Conservation (phyloP, 2,113 vertebrate species). For the Gracilinanus agilis region DNA sequence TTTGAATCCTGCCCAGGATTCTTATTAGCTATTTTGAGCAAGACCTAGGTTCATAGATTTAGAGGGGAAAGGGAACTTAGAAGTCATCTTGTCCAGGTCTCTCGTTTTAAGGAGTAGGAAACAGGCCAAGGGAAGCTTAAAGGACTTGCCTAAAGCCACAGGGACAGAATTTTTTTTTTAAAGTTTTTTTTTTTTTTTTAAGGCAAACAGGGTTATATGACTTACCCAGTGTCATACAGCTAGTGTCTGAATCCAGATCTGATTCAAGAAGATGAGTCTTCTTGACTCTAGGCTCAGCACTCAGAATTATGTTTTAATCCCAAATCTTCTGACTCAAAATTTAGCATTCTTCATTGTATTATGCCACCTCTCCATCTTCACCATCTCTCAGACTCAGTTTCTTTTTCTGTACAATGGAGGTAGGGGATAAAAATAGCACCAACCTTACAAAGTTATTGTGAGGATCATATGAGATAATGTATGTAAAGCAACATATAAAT, state of each 20-base stretch:
- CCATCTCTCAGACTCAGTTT: neutral
- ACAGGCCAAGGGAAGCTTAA: neutral
- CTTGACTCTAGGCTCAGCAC: too few species aligned
- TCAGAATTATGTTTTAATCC: neutral
- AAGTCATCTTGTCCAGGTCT: neutral
- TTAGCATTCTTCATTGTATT: neutral
- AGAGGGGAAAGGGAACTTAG: neutral
- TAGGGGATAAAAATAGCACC: neutral
- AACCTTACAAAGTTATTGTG: neutral
- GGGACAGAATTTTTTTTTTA: too few species aligned
- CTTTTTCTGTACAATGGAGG: neutral
- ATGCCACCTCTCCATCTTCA: neutral
- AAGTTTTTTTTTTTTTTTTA: too few species aligned
- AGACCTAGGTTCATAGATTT: neutral
- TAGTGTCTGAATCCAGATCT: too few species aligned
- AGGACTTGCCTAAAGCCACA: neutral
- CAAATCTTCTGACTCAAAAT: neutral
- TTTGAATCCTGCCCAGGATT: neutral
- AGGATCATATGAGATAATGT: neutral
- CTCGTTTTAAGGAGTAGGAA: neutral
- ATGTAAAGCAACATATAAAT: neutral
- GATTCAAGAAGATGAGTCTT: too few species aligned
- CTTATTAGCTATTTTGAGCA: neutral
- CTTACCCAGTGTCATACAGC: too few species aligned
- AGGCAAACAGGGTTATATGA: too few species aligned